Evolutionary conservation across 2,888 invertebrate species (phyloP), one percentile per base, ranked within the genome.

Genomic region (Crocallis elinguaria): DNA sequence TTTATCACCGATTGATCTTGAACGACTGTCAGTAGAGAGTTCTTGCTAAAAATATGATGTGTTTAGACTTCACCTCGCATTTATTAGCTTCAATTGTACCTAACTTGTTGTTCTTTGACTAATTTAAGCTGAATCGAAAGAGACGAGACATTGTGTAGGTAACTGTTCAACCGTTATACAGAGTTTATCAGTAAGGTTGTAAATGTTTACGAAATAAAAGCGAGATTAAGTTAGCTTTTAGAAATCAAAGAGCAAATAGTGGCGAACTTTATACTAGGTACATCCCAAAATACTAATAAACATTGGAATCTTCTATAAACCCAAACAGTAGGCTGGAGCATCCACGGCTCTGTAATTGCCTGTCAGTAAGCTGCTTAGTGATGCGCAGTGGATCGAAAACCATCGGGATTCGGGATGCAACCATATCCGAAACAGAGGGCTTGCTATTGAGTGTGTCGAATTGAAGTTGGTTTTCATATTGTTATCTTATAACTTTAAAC

Each of bases 1-100:
- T 86, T 83, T 84, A 85, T 86, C 84, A 84, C 67, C 81, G 83
- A 85, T 85, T 83, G 79, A 77, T 81, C 77, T 73, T 62, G 60
- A 63, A 73, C 76, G 66, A 75, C 78, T 84, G 83, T 79, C 85
- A 77, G 71, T 80, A 68, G 72, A 71, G 82, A 76, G 83, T 82
- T 84, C 81, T 80, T 79, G 80, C 79, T 84, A 79, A 80, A n/a
- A 45, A 42, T 17, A 23, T 21, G 25, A 30, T 27, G 13, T 36
- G 21, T 36, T 33, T 29, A 11, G 12, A 41, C 4, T 49, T 49
- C 5, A 23, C 16, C 25, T 39, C 17, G 9, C 33, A 8, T 9
- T n/a, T 14, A 3, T 21, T 8, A 4, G 6, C 6, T 23, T 1
- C 23, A 8, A 23, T 23, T 3, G 6, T 5, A 5, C 23, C 23